These are phyloP conservation scores for Caenorhabditis inopinata DNA, from an alignment of 1,140 invertebrate species.

Conservation along the genomic window DNA sequence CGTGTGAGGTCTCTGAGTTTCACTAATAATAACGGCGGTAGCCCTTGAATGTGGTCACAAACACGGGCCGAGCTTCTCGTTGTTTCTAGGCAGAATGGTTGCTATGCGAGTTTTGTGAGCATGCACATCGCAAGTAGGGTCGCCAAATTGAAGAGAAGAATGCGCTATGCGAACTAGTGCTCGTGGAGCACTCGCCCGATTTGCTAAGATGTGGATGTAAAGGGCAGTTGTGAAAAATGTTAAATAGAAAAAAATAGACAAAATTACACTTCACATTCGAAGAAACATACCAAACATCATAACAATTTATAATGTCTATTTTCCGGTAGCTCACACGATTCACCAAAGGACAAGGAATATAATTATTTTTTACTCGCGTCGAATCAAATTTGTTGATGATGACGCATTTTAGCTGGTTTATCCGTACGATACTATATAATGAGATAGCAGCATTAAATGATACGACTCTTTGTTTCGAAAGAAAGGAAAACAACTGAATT, in stretches of 20 bases:
- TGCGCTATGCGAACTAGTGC: not conserved
- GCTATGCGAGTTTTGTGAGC: not conserved
- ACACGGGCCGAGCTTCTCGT: constrained; percentile 17
- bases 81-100: constrained; percentile 26
- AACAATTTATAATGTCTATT: too few species aligned
- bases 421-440: too few species aligned
- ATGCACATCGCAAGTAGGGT: constrained; percentile 8
- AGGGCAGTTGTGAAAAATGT: not conserved
- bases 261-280: too few species aligned
- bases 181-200: not conserved
- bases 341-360: too few species aligned
- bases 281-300: too few species aligned
- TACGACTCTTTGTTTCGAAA: too few species aligned
- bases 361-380: too few species aligned
- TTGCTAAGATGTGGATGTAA: constrained; percentile 8
- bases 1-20: not conserved
- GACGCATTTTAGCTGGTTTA: too few species aligned
- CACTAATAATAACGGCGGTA: constrained; percentile 32
- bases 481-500: too few species aligned
- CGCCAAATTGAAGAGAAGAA: constrained; percentile 17
- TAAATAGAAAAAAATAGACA: not conserved
- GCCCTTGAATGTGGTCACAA: constrained; percentile 2
- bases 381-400: too few species aligned
- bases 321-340: too few species aligned
- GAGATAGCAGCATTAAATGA: too few species aligned